Conservation (phyloP, 2,113 vertebrate species). For the Xenotilapia flavipinnis region DNA sequence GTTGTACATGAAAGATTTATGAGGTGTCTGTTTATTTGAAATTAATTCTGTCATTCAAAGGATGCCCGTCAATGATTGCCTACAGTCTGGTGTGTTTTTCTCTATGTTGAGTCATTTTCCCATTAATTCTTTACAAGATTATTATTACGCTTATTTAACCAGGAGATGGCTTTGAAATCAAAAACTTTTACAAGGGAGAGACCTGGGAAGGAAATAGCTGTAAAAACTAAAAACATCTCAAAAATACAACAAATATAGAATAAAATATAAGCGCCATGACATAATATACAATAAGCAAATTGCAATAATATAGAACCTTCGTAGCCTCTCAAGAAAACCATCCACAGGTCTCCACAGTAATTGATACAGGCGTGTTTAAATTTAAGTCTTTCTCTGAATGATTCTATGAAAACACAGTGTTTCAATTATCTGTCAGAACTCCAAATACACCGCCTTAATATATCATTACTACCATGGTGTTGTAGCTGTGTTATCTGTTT, state of each 20-base stretch:
- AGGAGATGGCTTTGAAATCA: not conserved
- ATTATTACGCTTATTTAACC: not conserved
- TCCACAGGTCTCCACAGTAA: not conserved
- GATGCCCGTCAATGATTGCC: not conserved
- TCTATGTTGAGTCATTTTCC: not conserved
- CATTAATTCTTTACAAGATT: not conserved
- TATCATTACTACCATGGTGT: not conserved
- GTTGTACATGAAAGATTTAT: constrained; percentile 46
- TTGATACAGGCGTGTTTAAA: not conserved
- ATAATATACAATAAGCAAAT: not conserved
- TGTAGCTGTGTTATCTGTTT: not conserved
- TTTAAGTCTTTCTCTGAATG: not conserved
- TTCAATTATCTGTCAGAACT: not conserved
- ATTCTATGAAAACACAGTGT: not conserved
- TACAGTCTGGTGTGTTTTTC: not conserved
- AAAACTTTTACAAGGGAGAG: not conserved
- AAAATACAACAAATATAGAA: not conserved
- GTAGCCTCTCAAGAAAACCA: not conserved
- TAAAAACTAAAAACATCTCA: not conserved
- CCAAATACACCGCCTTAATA: not conserved
- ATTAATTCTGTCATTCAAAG: constrained; percentile 37
- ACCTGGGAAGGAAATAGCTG: not conserved
- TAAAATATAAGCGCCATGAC: not conserved
- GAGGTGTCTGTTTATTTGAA: constrained; percentile 39
- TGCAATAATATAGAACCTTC: not conserved